Conservation (phyloP, 2,888 invertebrate species). For the Stenolophus ochropezus region DNA sequence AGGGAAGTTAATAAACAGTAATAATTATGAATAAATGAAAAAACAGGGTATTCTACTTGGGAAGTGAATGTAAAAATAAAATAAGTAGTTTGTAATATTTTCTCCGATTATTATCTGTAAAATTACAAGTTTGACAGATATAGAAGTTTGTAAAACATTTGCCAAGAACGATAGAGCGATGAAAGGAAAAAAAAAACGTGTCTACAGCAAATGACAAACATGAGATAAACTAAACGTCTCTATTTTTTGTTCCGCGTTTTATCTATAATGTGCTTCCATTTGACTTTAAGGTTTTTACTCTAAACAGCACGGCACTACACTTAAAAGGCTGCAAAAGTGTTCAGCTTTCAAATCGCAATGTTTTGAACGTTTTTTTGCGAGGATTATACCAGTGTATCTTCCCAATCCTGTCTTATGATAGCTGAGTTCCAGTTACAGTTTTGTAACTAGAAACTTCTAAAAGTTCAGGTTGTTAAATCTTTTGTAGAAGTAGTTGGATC, state of each 20-base stretch:
- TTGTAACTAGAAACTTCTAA: neutral
- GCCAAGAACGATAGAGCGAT: too few relatives aligned
- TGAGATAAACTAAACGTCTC: neutral
- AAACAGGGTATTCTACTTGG: too few relatives aligned
- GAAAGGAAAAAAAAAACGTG: neutral
- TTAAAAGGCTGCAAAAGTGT: neutral
- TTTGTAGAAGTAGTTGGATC: constrained; percentile 6
- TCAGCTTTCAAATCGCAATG: neutral
- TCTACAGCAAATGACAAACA: neutral
- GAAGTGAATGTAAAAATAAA: too few relatives aligned
- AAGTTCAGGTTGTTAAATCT: constrained; percentile 9
- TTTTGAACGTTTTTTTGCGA: neutral
- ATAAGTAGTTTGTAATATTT: too few relatives aligned
- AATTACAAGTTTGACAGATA: too few relatives aligned
- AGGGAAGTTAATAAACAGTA: too few relatives aligned
- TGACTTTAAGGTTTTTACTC: neutral
- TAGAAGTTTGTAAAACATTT: too few relatives aligned
- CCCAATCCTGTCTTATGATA: neutral
- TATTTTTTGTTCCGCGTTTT: neutral
- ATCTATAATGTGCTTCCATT: neutral
- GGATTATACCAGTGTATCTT: neutral
- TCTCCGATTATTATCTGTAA: too few relatives aligned
- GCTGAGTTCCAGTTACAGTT: neutral
- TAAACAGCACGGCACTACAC: neutral
- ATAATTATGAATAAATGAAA: too few relatives aligned